phyloP scores from a whole-genome alignment of 2,113 vertebrate species.

The Festucalex cinctus region DNA sequence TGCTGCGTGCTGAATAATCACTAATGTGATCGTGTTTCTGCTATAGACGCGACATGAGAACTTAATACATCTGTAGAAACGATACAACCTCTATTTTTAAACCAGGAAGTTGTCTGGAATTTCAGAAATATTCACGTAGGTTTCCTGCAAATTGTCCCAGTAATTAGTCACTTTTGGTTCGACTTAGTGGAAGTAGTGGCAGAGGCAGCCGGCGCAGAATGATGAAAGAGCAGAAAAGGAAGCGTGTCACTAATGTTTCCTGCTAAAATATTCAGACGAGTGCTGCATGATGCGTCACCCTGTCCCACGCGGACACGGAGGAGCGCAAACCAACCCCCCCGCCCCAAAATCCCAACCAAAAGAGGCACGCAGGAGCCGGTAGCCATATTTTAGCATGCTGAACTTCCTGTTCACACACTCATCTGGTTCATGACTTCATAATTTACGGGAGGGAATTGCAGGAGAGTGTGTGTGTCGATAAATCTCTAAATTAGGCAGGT shows the following conservation, averaged over 20 bases:
- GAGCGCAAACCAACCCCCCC: slow-evolving; percentile 17
- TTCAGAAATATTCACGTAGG: neutral
- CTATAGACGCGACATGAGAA: neutral
- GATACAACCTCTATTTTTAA: neutral
- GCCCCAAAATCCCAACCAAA: slow-evolving; percentile 19
- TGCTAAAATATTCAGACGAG: slow-evolving; percentile 67
- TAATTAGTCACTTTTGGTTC: neutral
- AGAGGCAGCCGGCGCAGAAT: slow-evolving; percentile 24
- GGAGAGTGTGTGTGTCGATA: slow-evolving; percentile 7
- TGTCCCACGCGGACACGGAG: slow-evolving; percentile 45
- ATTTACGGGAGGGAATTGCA: slow-evolving; percentile 40
- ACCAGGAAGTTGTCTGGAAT: neutral
- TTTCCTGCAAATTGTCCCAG: neutral
- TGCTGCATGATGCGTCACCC: slow-evolving; percentile 66
- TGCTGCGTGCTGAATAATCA: slow-evolving; percentile 1
- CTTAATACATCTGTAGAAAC: neutral
- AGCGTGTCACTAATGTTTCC: slow-evolving; percentile 67
- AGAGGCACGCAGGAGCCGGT: slow-evolving; percentile 22
- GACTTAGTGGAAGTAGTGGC: neutral
- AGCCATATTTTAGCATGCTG: slow-evolving; percentile 45
- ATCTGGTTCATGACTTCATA: slow-evolving; percentile 49
- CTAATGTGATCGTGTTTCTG: neutral
- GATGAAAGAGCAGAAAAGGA: slow-evolving; percentile 47
- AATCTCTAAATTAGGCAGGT: neutral
- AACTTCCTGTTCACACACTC: slow-evolving; percentile 51